A percentile compares a stretch with the other conserved stretches of the same genome.
phyloP scores from a whole-genome alignment of 2,888 invertebrate genomes.

The Ptychoptera albimana region DNA sequence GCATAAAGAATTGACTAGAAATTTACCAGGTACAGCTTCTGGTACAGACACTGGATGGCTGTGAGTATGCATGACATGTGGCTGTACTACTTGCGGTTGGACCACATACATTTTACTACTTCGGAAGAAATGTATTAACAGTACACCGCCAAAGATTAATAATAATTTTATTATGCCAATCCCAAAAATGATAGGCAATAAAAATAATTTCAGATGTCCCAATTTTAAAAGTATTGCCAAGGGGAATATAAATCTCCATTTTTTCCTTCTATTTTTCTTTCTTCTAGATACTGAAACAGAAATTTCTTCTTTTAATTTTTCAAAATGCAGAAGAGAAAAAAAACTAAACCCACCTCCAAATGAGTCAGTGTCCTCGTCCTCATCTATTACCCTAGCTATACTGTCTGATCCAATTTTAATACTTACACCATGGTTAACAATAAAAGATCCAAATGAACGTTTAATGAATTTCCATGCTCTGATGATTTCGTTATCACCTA shows the following conservation, averaged over 20 bases:
- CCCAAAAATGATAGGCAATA: constrained; percentile 21
- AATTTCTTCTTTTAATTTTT: too few species aligned
- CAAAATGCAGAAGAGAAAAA: too few species aligned
- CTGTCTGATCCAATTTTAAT: constrained; percentile 19
- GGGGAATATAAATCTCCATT: constrained; percentile 24
- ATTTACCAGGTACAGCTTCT: background rate
- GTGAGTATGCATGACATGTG: constrained; percentile 25
- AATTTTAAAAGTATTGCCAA: constrained; percentile 26
- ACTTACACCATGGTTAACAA: constrained; percentile 24
- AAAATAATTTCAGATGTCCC: constrained; percentile 24
- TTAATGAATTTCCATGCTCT: constrained; percentile 23
- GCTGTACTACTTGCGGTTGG: constrained; percentile 26
- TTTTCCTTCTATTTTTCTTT: constrained; percentile 16
- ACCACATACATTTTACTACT: constrained; percentile 27
- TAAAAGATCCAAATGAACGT: constrained; percentile 22
- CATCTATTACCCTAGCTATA: constrained; percentile 17
- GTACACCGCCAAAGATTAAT: constrained; percentile 22
- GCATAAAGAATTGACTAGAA: too few species aligned
- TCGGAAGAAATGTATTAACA: constrained; percentile 26
- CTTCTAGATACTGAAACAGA: too few species aligned
- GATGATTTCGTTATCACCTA: constrained; percentile 22
- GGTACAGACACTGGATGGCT: constrained; percentile 22
- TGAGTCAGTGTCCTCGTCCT: too few species aligned
- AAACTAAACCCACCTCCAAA: too few species aligned
- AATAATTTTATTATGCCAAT: constrained; percentile 23